Base-by-base conservation (phyloP, 2,113 vertebrate genomes). In the Narcine bancroftii region DNA sequence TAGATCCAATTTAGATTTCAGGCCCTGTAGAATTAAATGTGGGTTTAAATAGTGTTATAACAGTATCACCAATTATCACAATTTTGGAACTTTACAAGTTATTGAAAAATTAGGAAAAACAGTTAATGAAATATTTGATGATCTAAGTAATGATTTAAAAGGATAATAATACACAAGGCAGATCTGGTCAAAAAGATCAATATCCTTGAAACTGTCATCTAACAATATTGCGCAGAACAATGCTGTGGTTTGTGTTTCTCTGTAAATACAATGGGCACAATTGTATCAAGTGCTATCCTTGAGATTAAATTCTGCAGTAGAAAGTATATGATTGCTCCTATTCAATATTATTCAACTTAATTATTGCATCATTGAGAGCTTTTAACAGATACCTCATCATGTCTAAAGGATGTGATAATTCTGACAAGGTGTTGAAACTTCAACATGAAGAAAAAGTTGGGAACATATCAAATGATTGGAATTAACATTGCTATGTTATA, bases 1-100 rank as follows among this genome's bases (percentile, higher is more conserved):
- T 60, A 29, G 63, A 53, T 69, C 89, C 65, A 91, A 69, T 91
- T 91, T 91, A 11, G 24, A 91, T 71, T 91, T 91, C 63, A 47
- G 89, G 63, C 89, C 65, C 53, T 60, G 81, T 63, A 87, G 53
- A 50, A 60, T 87, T 87, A 69, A 69, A 69, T n/a, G n/a, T n/a
- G n/a, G 10, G 39, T 66, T 66, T 91, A 21, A 5, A 63, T 11
- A 89, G 10, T 39, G 47, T 24, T 71, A 47, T 42, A 45, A 39
- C 87, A 47, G 45, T 47, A 66, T 87, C 11, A 10, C 33, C 53
- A 65, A 71, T 45, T 47, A 69, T 45, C 39, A 91, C 36, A 91
- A 60, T 36, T 29, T 45, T 71, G 26, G 11, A 91, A 69, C 39
- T 69, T 42, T 66, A 69, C 63, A 45, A 45, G 26, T 66, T 47